Base-by-base conservation (phyloP, 2,888 invertebrate genomes). In the Scelioninae gen. 2 region DNA sequence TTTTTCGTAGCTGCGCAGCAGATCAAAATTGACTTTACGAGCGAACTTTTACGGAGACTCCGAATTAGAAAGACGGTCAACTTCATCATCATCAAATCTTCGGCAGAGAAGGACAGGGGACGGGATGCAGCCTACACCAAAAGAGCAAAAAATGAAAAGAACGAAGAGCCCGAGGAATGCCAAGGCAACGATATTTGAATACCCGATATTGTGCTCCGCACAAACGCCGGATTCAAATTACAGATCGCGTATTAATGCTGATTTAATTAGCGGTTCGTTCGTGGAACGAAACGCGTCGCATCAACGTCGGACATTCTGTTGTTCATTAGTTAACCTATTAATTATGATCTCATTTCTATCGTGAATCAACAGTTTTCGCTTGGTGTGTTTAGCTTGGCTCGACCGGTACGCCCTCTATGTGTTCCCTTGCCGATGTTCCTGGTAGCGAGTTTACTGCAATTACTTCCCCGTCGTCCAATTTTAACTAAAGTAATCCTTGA, bases 81-180 rank as follows among this genome's bases (percentile, higher is more conserved):
- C 83, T 85, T 85, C 83, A 84, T 85, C 84, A 84, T 84, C 84
- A 84, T 85, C 83, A 83, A 82, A 79, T 80, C 80, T 68, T 73
- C 64, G 77, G 67, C 13, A 25, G 18, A 31, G 48, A 50, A 37
- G 37, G 63, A 52, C 53, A 50, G 33, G 46, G 33, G 10, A 3
- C 16, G 57, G 39, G 22, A 55, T 43, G 48, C 18, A 50, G 4
- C 67, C 25, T 28, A 53, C 46, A 41, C 33, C 43, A 22, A 35
- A 35, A 22, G 48, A 52, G 43, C 45, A 71, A 67, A 67, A 39
- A 15, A 39, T 16, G 39, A 25, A 50, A 48, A 55, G 55, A 60
- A 58, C 55, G 61, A 74, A 70, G 65, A 63, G 53, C 67, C 35
- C 70, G 70, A 61, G 45, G 67, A 70, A 70, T 70, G 71, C 58